These are phyloP conservation scores for Arrhamphus sclerolepis DNA, from an alignment of 2,797 vertebrate genomes.

Conservation along the genomic window DNA sequence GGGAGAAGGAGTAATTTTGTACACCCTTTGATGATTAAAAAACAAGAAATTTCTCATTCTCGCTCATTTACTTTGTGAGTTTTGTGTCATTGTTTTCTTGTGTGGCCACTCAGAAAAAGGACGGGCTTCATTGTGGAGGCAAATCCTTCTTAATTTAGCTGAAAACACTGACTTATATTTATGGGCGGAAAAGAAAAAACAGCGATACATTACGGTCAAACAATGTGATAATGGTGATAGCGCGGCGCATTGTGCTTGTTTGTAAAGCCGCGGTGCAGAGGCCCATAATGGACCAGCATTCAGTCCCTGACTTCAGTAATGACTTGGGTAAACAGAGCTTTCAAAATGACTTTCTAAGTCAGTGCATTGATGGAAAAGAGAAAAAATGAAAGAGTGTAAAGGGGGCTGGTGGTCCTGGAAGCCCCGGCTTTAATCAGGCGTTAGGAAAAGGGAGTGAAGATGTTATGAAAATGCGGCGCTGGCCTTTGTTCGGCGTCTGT, in stretches of 20 bases:
- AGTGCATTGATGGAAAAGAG: conserved; percentile 43
- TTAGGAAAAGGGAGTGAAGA: conserved; percentile 86
- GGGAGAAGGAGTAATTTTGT: conserved; percentile 68
- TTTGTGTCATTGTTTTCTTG: conserved; percentile 66
- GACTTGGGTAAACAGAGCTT: conserved; percentile 78
- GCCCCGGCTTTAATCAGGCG: conserved; percentile 84
- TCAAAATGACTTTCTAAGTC: conserved; percentile 80
- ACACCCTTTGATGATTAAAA: conserved; percentile 71
- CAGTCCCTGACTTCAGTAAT: conserved; percentile 76
- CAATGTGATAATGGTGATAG: conserved; percentile 78
- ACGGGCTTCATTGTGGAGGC: conserved; percentile 68
- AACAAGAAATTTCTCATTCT: conserved; percentile 66
- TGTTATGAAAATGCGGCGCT: conserved; percentile 84
- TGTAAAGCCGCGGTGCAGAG: conserved; percentile 71
- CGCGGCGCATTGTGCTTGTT: conserved; percentile 73
- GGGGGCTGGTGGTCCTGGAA: conserved; percentile 71
- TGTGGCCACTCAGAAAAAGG: conserved; percentile 63
- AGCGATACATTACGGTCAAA: conserved; percentile 73
- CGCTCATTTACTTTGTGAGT: conserved; percentile 67
- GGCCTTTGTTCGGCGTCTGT: conserved; percentile 88
- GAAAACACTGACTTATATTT: conserved; percentile 72
- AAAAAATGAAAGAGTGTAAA: not conserved
- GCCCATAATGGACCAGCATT: conserved; percentile 75
- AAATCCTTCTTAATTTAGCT: conserved; percentile 80
- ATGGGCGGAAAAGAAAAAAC: conserved; percentile 33